Conservation (phyloP, 2,113 vertebrate genomes). For the Oncorhynchus mykiss region DNA sequence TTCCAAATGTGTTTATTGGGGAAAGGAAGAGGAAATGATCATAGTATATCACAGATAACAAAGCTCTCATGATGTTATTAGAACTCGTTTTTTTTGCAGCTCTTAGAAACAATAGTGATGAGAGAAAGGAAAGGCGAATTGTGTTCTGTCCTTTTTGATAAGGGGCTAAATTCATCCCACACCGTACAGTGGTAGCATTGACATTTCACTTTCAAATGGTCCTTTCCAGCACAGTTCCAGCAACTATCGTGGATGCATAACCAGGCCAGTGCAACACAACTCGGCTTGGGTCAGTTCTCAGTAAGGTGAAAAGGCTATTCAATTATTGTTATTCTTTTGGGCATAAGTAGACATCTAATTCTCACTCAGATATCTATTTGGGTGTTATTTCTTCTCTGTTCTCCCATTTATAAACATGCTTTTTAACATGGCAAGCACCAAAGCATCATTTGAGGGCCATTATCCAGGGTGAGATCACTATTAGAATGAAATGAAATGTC, state of each 20-base stretch:
- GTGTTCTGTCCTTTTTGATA: not conserved
- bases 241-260: too few relatives aligned
- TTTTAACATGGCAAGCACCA: not conserved
- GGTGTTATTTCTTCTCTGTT: not conserved
- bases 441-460: not conserved
- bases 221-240: too few relatives aligned
- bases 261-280: not conserved
- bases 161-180: not conserved
- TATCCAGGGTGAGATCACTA: not conserved
- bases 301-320: slow-evolving; percentile 16
- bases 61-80: slow-evolving; percentile 37
- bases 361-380: not conserved
- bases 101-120: not conserved
- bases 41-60: slow-evolving; percentile 37
- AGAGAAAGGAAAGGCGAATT: not conserved
- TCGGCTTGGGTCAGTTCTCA: not conserved
- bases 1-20: slow-evolving; percentile 39
- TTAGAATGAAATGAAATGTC: not conserved
- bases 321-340: too few relatives aligned
- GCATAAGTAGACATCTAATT: not conserved
- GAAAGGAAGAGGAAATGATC: slow-evolving; percentile 35
- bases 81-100: not conserved
- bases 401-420: not conserved
- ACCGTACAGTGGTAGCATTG: too few relatives aligned
- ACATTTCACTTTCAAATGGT: too few relatives aligned